Conservation (phyloP, 1,140 invertebrate species). For the Saccostrea cuccullata region DNA sequence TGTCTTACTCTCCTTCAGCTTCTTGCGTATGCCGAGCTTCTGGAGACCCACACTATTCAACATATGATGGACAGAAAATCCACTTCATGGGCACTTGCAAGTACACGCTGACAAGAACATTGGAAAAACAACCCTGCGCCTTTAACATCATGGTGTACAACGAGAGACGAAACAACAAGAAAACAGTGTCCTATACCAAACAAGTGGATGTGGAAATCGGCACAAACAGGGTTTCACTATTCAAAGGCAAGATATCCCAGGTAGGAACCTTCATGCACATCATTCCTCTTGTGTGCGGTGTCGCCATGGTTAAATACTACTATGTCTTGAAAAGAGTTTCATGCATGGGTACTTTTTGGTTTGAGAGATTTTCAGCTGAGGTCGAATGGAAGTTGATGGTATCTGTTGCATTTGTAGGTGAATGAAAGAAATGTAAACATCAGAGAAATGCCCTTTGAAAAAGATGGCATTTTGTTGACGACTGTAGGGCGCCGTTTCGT, state of each 20-base stretch:
- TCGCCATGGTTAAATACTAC: no score
- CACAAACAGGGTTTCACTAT: background rate
- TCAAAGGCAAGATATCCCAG: background rate
- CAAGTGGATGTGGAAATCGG: slow-evolving; percentile 80
- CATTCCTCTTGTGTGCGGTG: no score
- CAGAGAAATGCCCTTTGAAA: background rate
- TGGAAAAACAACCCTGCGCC: slow-evolving; percentile 47
- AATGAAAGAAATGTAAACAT: background rate
- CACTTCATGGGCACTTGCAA: slow-evolving; percentile 85
- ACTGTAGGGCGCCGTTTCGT: slow-evolving; percentile 87
- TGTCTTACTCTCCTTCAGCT: slow-evolving; percentile 74
- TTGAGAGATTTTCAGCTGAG: no score
- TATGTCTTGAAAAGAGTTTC: no score
- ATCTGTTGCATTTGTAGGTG: background rate
- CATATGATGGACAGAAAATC: slow-evolving; percentile 93
- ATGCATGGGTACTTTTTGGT: no score
- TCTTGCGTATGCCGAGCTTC: slow-evolving; percentile 93
- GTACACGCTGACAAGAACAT: slow-evolving; percentile 59
- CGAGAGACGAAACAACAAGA: slow-evolving; percentile 71
- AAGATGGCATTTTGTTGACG: background rate
- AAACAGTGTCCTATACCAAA: slow-evolving; percentile 54
- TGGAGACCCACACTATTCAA: slow-evolving; percentile 94
- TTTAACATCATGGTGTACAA: slow-evolving; percentile 93
- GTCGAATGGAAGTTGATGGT: no score
- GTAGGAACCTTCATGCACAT: no score